Conservation (phyloP, 1,140 invertebrate species). For the Ditylenchus dipsaci region DNA sequence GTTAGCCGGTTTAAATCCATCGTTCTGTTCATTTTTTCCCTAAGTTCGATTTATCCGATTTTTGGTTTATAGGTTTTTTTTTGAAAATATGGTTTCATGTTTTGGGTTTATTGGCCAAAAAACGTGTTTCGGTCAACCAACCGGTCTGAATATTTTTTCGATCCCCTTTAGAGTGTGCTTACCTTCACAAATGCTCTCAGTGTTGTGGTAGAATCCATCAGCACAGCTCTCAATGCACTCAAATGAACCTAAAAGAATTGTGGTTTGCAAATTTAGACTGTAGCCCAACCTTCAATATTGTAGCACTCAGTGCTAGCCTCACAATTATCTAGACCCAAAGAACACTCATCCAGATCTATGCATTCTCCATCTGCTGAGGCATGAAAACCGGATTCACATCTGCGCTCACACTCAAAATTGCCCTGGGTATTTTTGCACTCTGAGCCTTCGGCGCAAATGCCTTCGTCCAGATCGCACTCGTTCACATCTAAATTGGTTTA, state of each 20-base stretch:
- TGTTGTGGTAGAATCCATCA: slow-evolving; percentile 26
- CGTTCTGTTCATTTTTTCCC: too few species aligned
- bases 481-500: slow-evolving; percentile 20
- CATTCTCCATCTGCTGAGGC: slow-evolving; percentile 29
- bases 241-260: slow-evolving; percentile 17
- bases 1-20: too few species aligned
- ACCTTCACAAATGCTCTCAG: slow-evolving; percentile 23
- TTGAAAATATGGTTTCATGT: too few species aligned
- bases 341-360: slow-evolving; percentile 41
- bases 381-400: slow-evolving; percentile 28
- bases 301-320: slow-evolving; percentile 28
- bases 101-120: too few species aligned
- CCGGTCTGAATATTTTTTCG: too few species aligned
- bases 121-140: too few species aligned
- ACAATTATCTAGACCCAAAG: slow-evolving; percentile 29
- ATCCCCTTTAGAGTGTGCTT: too few species aligned
- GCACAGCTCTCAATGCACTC: slow-evolving; percentile 33
- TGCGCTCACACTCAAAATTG: slow-evolving; percentile 31
- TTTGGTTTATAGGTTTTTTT: too few species aligned
- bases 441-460: slow-evolving; percentile 19
- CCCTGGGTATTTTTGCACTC: background rate
- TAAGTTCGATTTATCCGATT: too few species aligned
- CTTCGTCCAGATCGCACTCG: slow-evolving; percentile 30
- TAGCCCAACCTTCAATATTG: slow-evolving; percentile 34
- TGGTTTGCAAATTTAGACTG: background rate